These are phyloP conservation scores for Ceyx erithaca DNA, from an alignment of 2,797 vertebrate species.

Conservation along the genomic window DNA sequence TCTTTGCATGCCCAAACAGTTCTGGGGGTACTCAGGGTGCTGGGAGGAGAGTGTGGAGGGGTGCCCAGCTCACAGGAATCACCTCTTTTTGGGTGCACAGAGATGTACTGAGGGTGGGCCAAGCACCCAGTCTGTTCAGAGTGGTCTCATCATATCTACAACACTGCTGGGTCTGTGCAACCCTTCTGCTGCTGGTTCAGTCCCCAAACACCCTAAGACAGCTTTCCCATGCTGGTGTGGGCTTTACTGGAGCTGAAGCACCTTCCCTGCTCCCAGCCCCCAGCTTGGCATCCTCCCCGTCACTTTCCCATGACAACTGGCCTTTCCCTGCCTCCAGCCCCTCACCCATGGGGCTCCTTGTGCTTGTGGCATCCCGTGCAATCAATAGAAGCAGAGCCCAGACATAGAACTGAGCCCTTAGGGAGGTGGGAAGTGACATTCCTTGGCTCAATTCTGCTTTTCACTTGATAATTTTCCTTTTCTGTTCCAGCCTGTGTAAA, in stretches of 20 bases:
- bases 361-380: rapidly evolving
- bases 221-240: not conserved
- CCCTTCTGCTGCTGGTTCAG: not conserved
- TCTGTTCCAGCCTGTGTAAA: not conserved
- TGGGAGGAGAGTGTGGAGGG: not conserved
- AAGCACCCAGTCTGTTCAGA: not conserved
- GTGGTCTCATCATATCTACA: not conserved
- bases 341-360: not conserved
- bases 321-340: not conserved
- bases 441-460: not conserved
- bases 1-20: not conserved
- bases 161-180: rapidly evolving
- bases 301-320: not conserved
- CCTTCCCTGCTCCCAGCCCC: not conserved
- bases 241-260: not conserved
- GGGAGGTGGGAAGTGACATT: not conserved
- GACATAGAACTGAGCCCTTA: not conserved
- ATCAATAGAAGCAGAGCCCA: not conserved
- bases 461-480: not conserved
- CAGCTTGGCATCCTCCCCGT: not conserved
- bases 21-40: not conserved
- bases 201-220: not conserved
- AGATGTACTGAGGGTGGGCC: rapidly evolving
- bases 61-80: not conserved
- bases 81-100: not conserved